phyloP scores from a whole-genome alignment of 2,888 invertebrate species.

The Agrochola litura region DNA sequence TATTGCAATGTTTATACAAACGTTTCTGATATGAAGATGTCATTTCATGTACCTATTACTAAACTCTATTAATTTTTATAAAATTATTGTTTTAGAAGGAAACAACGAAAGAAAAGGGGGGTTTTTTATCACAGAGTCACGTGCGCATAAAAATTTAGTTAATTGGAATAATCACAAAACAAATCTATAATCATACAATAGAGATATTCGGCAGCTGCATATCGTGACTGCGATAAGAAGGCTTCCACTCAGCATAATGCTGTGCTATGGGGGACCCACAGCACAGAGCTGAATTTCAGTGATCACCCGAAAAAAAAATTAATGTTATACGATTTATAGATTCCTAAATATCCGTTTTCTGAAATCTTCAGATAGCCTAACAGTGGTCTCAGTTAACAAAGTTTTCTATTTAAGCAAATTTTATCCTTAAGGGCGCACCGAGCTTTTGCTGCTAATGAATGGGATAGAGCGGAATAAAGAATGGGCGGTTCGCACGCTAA shows the following conservation, averaged over 20 bases:
- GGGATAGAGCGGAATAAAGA: too few species aligned
- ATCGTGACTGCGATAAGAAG: neutral
- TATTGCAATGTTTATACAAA: constrained; percentile 21
- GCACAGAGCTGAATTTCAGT: too few species aligned
- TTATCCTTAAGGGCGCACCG: neutral
- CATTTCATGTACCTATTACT: constrained; percentile 14
- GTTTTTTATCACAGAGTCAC: neutral
- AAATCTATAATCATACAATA: neutral
- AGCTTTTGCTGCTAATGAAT: too few species aligned
- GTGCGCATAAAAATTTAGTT: neutral
- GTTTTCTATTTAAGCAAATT: neutral
- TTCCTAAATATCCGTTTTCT: neutral
- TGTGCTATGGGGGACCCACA: neutral
- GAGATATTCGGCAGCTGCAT: neutral
- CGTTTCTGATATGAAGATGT: constrained; percentile 24
- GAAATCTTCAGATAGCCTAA: neutral
- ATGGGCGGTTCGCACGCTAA: too few species aligned
- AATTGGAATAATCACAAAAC: neutral
- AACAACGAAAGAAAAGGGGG: neutral
- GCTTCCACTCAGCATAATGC: neutral
- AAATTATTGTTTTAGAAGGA: neutral
- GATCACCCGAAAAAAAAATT: too few species aligned
- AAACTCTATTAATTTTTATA: constrained; percentile 1
- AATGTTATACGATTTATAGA: too few species aligned
- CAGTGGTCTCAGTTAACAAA: neutral